These are phyloP conservation scores for Tachina grossa DNA, from an alignment of 2,888 invertebrate genomes.

Conservation along the genomic window DNA sequence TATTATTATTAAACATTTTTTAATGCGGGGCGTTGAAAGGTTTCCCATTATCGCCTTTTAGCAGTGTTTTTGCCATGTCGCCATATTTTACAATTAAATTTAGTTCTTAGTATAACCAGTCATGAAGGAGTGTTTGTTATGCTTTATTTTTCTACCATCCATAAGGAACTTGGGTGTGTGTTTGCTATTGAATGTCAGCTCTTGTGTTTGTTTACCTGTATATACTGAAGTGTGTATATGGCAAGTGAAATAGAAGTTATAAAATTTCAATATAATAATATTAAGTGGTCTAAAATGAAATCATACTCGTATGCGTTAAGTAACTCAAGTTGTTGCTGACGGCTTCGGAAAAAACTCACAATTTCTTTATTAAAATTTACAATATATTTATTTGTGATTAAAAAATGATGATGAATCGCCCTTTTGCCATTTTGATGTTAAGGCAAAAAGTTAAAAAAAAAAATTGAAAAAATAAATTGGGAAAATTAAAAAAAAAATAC, in stretches of 20 bases:
- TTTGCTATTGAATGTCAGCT: slow-evolving; percentile 10
- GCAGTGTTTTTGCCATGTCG: slow-evolving; percentile 59
- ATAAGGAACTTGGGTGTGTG: background rate
- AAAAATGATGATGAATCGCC: too few relatives aligned
- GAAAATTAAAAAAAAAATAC: too few relatives aligned
- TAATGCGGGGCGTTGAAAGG: slow-evolving; percentile 30
- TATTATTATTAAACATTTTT: slow-evolving; percentile 9
- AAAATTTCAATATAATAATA: background rate
- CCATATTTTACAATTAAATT: slow-evolving; percentile 73
- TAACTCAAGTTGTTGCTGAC: background rate
- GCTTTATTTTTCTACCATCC: background rate
- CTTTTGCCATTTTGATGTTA: too few relatives aligned
- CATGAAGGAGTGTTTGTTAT: slow-evolving; percentile 34
- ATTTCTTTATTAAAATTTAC: too few relatives aligned
- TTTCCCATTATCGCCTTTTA: slow-evolving; percentile 58
- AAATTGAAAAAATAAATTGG: too few relatives aligned
- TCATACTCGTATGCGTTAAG: background rate
- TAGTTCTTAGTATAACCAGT: slow-evolving; percentile 56
- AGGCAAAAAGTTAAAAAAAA: too few relatives aligned
- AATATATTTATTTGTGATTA: too few relatives aligned
- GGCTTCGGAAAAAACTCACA: background rate
- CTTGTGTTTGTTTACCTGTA: slow-evolving; percentile 23
- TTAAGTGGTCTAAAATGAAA: background rate
- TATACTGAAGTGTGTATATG: slow-evolving; percentile 3
- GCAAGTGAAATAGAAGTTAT: slow-evolving; percentile 34